phyloP scores from a whole-genome alignment of 2,113 vertebrate genomes.

The Cololabis saira region DNA sequence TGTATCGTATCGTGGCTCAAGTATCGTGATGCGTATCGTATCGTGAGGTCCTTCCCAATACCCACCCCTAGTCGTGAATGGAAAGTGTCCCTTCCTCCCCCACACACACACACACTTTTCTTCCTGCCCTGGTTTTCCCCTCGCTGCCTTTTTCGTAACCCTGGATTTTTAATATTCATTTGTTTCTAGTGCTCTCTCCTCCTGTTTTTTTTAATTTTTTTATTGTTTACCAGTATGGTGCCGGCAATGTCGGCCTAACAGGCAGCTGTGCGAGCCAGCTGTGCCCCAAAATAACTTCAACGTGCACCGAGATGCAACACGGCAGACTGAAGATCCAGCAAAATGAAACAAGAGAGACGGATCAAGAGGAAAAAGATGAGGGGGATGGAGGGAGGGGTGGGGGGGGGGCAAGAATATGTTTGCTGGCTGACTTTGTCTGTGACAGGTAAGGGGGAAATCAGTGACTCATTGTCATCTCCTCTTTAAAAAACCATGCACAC shows the following conservation, averaged over 20 bases:
- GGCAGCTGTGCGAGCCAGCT: slow-evolving; percentile 55
- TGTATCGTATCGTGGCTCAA: too few species aligned
- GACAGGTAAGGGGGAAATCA: slow-evolving; percentile 52
- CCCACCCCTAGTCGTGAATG: slow-evolving; percentile 27
- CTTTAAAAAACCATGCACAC: slow-evolving; percentile 4
- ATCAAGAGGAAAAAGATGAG: neutral
- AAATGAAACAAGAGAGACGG: slow-evolving; percentile 45
- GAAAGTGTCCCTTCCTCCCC: slow-evolving; percentile 15
- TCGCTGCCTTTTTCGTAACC: slow-evolving; percentile 5
- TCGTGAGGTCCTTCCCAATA: too few species aligned
- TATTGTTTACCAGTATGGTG: slow-evolving; percentile 37
- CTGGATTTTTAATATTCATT: slow-evolving; percentile 29
- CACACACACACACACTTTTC: too few species aligned
- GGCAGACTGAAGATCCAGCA: slow-evolving; percentile 50
- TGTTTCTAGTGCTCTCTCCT: slow-evolving; percentile 26
- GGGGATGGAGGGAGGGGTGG: slow-evolving; percentile 1
- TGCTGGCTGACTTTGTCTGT: slow-evolving; percentile 34
- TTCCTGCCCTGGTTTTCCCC: slow-evolving; percentile 18
- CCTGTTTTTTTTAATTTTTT: slow-evolving; percentile 17
- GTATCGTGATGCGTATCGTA: too few species aligned
- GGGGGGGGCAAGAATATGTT: slow-evolving; percentile 10
- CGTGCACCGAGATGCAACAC: slow-evolving; percentile 48
- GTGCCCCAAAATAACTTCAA: slow-evolving; percentile 66
- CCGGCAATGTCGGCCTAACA: slow-evolving; percentile 52
- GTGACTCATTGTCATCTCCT: slow-evolving; percentile 25